Conservation (phyloP, 1,140 invertebrate species). For the Aphelenchoides fujianensis region DNA sequence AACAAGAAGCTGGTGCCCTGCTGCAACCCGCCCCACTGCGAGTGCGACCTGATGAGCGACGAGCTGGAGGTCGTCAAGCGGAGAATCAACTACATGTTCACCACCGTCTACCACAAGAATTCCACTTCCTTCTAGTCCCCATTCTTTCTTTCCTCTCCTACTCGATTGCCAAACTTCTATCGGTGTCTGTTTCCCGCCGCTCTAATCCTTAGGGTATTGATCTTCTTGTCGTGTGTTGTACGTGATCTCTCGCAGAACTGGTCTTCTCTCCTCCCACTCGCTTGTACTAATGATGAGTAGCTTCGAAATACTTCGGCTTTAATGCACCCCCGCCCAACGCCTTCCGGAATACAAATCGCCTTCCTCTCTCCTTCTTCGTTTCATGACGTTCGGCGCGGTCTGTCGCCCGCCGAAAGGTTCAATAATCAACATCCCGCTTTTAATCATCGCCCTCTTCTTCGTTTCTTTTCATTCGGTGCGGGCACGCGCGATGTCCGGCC, state of each 20-base stretch:
- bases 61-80: slow-evolving; percentile 28
- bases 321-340: background rate
- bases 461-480: no score
- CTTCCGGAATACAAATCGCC: background rate
- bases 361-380: background rate
- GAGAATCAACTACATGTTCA: slow-evolving; percentile 25
- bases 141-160: no score
- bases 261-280: background rate
- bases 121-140: background rate
- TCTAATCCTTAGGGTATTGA: no score
- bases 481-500: no score
- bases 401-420: background rate
- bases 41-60: slow-evolving; percentile 43
- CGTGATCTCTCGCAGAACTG: background rate
- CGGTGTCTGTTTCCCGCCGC: no score
- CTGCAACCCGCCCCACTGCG: slow-evolving; percentile 48
- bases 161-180: no score
- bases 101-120: background rate
- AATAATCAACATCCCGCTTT: background rate
- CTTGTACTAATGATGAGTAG: background rate
- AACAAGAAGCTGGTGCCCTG: slow-evolving; percentile 41
- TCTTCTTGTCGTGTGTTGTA: no score
- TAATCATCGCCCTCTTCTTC: background rate
- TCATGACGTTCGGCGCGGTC: background rate
- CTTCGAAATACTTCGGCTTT: background rate